Base-by-base conservation (phyloP, 2,797 vertebrate genomes). In the Enoplosus armatus region DNA sequence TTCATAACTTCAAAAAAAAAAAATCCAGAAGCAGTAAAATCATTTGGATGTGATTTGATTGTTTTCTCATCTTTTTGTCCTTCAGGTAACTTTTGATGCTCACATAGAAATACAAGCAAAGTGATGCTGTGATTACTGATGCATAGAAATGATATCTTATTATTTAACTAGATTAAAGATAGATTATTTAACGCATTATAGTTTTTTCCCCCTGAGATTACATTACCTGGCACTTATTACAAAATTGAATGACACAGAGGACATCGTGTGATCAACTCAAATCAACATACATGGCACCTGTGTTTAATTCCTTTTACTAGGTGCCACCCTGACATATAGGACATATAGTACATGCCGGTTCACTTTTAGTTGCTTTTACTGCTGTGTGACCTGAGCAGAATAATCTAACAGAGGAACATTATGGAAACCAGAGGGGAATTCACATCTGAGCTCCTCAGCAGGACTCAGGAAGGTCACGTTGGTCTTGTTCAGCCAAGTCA, bases 401-500 rank as follows among this genome's bases (percentile, higher is more conserved):
- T 83, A 93, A 27, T 84, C 64, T 20, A 80, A 31, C 53, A 93
- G 64, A 27, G 83, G 8, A 62, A 89, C 74, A 0, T 72, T 29
- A 24, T 71, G 53, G 9, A 84, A 60, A 45, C 6, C 41, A 10
- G 69, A 54, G 0, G 92, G 93, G 82, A 88, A 93, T 62, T 88
- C 91, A 90, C 93, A 93, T 41, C 62, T 93, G 26, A 94, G 77
- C 53, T 96, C 90, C 3, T 78, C 35, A 0, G 26, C 75, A 0
- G 93, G 90, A 33, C 91, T 94, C 2, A 72, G 1, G 0, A 97
- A 35, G 0, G 89, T 95, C 4, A 95, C 76, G 0, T 93, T 95
- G 51, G 96, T 97, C 48, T 91, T 20, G 6, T 92, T 96, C 56
- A 98, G 79, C 97, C 96, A 97, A 1, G 20, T 68, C 39, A 97